phyloP scores from a whole-genome alignment of 2,888 invertebrate genomes.

The Hanleya hanleyi region DNA sequence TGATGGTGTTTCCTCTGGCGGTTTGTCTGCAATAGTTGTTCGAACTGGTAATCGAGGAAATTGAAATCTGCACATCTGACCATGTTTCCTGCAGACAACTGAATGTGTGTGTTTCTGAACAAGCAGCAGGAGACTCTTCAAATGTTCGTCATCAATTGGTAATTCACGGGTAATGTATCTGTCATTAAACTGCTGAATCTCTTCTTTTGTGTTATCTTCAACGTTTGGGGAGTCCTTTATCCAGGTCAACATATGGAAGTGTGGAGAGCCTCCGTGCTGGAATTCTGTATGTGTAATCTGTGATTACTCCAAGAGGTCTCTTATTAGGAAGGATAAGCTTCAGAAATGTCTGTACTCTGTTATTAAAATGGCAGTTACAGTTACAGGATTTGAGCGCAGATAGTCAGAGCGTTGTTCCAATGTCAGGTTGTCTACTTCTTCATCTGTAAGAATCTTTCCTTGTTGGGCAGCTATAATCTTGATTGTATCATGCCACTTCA shows the following conservation, averaged over 20 bases:
- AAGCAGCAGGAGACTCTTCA: background rate
- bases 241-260: constrained; percentile 2
- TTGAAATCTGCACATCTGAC: constrained; percentile 12
- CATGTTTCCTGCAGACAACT: constrained; percentile 11
- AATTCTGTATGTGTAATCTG: constrained; percentile 9
- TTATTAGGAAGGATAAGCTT: background rate
- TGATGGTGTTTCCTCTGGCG: background rate
- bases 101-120: constrained; percentile 21
- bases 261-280: constrained; percentile 13
- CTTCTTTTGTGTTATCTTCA: background rate
- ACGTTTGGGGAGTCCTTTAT: background rate
- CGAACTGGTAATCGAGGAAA: background rate
- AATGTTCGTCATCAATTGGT: background rate
- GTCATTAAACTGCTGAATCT: background rate
- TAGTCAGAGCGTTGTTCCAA: background rate
- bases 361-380: background rate
- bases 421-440: background rate
- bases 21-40: background rate
- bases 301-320: background rate
- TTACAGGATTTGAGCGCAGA: background rate
- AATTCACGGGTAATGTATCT: background rate
- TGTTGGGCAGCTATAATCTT: constrained; percentile 4
- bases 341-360: background rate
- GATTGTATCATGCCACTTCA: constrained; percentile 3
- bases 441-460: background rate